Evolutionary conservation across 1,140 invertebrate genomes (phyloP).

Genomic region (Ceratina australensis): DNA sequence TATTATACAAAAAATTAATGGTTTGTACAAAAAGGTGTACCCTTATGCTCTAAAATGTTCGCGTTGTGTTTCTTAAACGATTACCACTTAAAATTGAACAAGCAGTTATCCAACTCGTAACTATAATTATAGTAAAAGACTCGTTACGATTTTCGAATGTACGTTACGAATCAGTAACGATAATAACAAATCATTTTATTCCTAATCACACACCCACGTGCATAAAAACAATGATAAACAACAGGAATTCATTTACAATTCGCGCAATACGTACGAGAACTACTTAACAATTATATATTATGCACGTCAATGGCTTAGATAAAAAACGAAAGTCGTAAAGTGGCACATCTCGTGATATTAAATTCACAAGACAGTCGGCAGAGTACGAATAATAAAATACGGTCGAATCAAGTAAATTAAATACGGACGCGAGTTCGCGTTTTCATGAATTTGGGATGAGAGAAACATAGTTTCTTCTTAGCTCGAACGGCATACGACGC

Average conservation of each 20-base stretch:
- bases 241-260: conserved; percentile 19
- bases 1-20: conserved; percentile 69
- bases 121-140: conserved; percentile 2
- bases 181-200: not conserved
- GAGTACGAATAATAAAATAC: conserved; percentile 34
- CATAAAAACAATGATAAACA: conserved; percentile 7
- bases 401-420: conserved; percentile 21
- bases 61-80: conserved; percentile 34
- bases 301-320: conserved; percentile 29
- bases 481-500: not conserved
- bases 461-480: conserved; percentile 24
- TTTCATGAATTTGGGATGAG: conserved; percentile 19
- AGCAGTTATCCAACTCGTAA: conserved; percentile 15
- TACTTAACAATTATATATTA: conserved; percentile 46
- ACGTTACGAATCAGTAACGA: not conserved
- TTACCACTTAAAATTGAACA: conserved; percentile 29
- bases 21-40: conserved; percentile 70
- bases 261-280: conserved; percentile 20
- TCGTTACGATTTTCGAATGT: conserved; percentile 15
- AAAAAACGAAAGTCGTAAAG: conserved; percentile 19
- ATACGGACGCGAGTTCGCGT: conserved; percentile 15
- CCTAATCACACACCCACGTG: not conserved
- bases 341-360: conserved; percentile 34
- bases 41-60: conserved; percentile 41
- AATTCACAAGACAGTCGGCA: conserved; percentile 28